These are phyloP conservation scores for Anagyrus pseudococci DNA, from an alignment of 2,888 invertebrate species.

Conservation along the genomic window DNA sequence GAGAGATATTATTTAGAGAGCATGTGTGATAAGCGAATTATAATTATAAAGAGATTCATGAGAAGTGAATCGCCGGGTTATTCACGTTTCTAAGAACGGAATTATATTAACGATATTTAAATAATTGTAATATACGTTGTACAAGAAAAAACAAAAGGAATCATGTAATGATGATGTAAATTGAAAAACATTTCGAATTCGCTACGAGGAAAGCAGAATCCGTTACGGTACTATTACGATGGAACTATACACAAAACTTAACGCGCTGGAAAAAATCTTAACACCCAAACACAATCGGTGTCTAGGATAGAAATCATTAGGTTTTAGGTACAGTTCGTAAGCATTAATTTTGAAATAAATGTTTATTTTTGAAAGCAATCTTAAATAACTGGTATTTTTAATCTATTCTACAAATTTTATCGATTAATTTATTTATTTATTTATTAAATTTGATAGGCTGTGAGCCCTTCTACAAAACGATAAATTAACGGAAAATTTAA, in stretches of 20 bases:
- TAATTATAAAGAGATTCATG: slow-evolving; percentile 23
- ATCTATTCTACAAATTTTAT: slow-evolving; percentile 37
- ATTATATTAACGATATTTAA: slow-evolving; percentile 33
- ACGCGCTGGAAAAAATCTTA: slow-evolving; percentile 48
- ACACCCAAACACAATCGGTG: slow-evolving; percentile 53
- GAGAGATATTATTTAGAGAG: slow-evolving; percentile 44
- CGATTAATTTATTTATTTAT: slow-evolving; percentile 35
- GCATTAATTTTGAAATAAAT: slow-evolving; percentile 62
- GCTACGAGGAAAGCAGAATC: slow-evolving; percentile 43
- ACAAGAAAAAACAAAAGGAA: slow-evolving; percentile 38
- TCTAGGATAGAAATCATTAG: slow-evolving; percentile 55
- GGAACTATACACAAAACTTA: slow-evolving; percentile 37
- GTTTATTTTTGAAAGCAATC: slow-evolving; percentile 61
- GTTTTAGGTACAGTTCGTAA: slow-evolving; percentile 58
- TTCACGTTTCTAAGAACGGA: slow-evolving; percentile 33
- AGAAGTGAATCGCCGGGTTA: slow-evolving; percentile 29
- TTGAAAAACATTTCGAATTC: slow-evolving; percentile 42
- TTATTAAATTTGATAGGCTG: slow-evolving; percentile 38
- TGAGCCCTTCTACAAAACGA: slow-evolving; percentile 32
- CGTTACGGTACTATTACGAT: slow-evolving; percentile 47
- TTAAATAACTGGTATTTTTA: slow-evolving; percentile 43
- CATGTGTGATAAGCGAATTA: slow-evolving; percentile 31
- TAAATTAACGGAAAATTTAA: slow-evolving; percentile 23
- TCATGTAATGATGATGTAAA: slow-evolving; percentile 52
- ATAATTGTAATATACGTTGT: slow-evolving; percentile 50